These are phyloP conservation scores for Carassius carassius DNA, from an alignment of 2,113 vertebrate genomes.

Conservation along the genomic window DNA sequence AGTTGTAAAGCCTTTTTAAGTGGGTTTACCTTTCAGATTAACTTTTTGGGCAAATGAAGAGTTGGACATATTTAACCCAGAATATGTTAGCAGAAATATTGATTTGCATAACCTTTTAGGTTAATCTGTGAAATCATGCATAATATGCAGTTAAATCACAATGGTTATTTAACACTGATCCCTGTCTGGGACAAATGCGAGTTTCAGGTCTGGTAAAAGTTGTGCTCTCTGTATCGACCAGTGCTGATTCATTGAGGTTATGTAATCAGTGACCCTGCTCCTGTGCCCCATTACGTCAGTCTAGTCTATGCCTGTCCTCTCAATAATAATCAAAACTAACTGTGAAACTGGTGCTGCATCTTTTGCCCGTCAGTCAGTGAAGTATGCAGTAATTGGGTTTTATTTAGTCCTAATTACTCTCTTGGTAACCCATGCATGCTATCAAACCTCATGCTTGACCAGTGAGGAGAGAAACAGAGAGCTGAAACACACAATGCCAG, in stretches of 20 bases:
- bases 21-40: neutral
- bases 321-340: slow-evolving; percentile 6
- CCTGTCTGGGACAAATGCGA: neutral
- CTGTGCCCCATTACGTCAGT: neutral
- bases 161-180: neutral
- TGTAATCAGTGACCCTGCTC: neutral
- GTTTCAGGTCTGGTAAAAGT: neutral
- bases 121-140: slow-evolving; percentile 3
- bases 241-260: neutral
- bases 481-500: neutral
- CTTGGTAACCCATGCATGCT: neutral
- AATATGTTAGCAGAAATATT: neutral
- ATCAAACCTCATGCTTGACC: slow-evolving; percentile 7
- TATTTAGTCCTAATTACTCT: slow-evolving; percentile 22
- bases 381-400: neutral
- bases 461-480: neutral
- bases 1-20: neutral
- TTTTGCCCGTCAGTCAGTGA: neutral
- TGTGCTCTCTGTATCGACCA: neutral
- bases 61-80: neutral
- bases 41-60: neutral
- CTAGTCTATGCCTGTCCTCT: neutral
- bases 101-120: neutral
- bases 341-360: neutral
- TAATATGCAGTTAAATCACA: neutral